Evolutionary conservation across 2,797 vertebrate genomes (phyloP).

Genomic region (Eulemur coronatus): DNA sequence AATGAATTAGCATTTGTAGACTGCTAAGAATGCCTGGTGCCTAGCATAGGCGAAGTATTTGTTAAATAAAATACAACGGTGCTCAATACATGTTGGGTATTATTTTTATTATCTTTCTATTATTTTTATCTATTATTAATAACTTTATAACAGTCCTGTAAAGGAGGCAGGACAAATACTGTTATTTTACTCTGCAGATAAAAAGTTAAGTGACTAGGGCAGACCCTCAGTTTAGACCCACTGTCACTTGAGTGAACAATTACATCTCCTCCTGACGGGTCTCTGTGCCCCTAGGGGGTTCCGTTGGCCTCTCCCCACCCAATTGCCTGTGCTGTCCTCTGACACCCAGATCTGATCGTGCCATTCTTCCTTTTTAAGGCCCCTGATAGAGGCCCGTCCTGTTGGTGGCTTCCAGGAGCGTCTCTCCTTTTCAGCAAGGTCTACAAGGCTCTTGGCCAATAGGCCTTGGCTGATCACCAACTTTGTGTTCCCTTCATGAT

Average conservation of each 20-base stretch:
- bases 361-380: not conserved
- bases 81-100: not conserved
- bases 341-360: not conserved
- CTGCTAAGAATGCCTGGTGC: not conserved
- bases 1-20: not conserved
- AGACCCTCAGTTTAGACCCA: not conserved
- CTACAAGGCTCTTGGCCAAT: not conserved
- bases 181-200: not conserved
- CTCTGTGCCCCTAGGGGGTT: not conserved
- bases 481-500: not conserved
- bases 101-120: not conserved
- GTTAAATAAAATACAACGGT: not conserved
- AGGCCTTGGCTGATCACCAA: not conserved
- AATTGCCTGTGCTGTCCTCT: not conserved
- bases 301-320: not conserved
- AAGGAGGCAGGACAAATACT: not conserved
- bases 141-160: not conserved
- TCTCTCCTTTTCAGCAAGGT: not conserved
- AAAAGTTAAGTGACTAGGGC: not conserved
- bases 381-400: not conserved
- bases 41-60: not conserved
- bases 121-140: not conserved
- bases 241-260: not conserved
- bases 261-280: not conserved
- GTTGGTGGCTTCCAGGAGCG: not conserved